Conservation (phyloP, 30 jellyfish, hydroid and myxozoan species). For the Mastigias papua region DNA sequence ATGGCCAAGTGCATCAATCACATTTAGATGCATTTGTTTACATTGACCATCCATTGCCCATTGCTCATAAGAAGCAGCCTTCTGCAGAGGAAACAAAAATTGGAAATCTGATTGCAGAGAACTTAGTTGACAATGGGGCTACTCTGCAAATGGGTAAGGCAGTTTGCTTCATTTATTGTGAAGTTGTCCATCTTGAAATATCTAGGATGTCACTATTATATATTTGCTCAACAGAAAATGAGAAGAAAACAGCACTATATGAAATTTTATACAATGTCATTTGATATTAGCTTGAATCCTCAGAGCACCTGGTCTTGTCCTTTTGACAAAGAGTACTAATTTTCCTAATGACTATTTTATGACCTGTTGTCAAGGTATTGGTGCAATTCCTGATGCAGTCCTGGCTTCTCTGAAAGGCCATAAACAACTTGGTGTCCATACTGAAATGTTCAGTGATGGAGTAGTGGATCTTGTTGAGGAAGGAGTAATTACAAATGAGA, state of each 20-base stretch:
- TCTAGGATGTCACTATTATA: neutral
- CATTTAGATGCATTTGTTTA: constrained; percentile 82
- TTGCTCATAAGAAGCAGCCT: constrained; percentile 42
- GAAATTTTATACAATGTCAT: too few species aligned
- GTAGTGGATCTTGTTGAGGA: constrained; percentile 74
- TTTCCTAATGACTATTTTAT: too few species aligned
- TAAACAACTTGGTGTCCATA: constrained; percentile 85
- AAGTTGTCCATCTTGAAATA: neutral
- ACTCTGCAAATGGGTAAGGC: constrained; percentile 89
- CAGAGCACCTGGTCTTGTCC: too few species aligned
- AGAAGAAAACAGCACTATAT: too few species aligned
- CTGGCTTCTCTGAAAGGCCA: constrained; percentile 72
- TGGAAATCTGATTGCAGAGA: constrained; percentile 87
- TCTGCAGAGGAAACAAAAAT: constrained; percentile 70
- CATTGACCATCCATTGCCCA: constrained; percentile 75
- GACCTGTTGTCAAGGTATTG: constrained; percentile 77
- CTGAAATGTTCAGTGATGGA: constrained; percentile 92
- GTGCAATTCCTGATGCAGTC: constrained; percentile 82
- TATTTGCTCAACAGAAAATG: neutral
- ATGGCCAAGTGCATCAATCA: constrained; percentile 83
- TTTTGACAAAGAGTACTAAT: too few species aligned
- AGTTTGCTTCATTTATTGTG: neutral
- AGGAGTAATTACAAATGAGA: constrained; percentile 79
- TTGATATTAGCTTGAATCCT: too few species aligned
- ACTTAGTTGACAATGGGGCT: constrained; percentile 87